Evolutionary conservation across 1,140 invertebrate species (phyloP).

Genomic region (Colletes latitarsis): DNA sequence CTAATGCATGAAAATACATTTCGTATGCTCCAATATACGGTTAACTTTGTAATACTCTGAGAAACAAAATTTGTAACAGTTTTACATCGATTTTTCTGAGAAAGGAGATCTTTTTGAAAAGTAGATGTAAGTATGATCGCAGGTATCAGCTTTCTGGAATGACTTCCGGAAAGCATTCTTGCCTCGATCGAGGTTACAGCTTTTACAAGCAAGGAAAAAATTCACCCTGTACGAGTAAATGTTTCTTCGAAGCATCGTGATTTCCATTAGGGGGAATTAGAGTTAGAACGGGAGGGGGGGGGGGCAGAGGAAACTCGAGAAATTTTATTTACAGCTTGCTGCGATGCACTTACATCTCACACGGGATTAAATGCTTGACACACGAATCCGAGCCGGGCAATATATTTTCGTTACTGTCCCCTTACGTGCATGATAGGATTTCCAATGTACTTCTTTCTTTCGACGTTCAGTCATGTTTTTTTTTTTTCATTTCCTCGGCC

Average conservation of each 20-base stretch:
- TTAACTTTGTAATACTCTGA: too few species aligned
- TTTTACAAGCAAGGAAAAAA: not conserved
- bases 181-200: not conserved
- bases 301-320: too few species aligned
- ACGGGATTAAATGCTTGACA: not conserved
- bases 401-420: not conserved
- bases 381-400: not conserved
- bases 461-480: not conserved
- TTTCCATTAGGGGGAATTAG: not conserved
- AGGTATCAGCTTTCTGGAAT: not conserved
- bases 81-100: too few species aligned
- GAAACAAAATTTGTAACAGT: too few species aligned
- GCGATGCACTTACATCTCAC: not conserved
- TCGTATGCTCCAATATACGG: too few species aligned
- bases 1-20: too few species aligned
- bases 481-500: not conserved
- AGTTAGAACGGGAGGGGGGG: too few species aligned
- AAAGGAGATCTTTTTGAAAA: too few species aligned
- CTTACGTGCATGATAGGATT: not conserved
- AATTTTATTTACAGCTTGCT: slow-evolving; percentile 14
- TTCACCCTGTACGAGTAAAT: not conserved
- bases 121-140: not conserved
- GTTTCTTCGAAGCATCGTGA: not conserved
- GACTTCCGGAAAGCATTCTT: not conserved
- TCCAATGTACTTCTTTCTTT: not conserved